phyloP scores from a whole-genome alignment of 2,113 vertebrate genomes.

The Cynocephalus volans region DNA sequence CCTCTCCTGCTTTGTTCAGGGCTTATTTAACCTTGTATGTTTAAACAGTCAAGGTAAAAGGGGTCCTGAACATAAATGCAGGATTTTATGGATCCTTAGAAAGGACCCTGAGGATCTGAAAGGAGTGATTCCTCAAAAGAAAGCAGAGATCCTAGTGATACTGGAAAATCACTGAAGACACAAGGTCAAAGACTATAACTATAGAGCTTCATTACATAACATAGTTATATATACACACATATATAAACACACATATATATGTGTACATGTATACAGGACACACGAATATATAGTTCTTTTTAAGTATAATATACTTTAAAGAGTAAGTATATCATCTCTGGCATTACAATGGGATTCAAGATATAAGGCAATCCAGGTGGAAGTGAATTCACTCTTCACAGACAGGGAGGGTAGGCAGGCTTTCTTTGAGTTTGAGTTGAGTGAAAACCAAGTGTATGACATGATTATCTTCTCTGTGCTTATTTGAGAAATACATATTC shows the following conservation, averaged over 20 bases:
- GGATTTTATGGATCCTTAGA: background rate
- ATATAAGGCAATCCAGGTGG: background rate
- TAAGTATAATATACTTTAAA: background rate
- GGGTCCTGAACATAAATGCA: background rate
- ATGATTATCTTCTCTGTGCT: background rate
- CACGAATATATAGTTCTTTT: background rate
- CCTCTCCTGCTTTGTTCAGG: background rate
- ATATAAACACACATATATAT: background rate
- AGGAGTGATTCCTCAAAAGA: background rate
- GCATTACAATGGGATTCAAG: background rate
- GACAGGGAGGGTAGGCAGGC: background rate
- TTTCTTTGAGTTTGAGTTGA: conserved; percentile 22
- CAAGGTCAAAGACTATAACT: background rate
- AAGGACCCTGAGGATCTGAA: background rate
- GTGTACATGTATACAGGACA: rapidly evolving
- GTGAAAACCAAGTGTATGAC: background rate
- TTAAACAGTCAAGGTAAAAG: background rate
- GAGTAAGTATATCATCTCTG: background rate
- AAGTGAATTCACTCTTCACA: background rate
- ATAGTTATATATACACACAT: background rate
- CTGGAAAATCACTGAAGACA: background rate
- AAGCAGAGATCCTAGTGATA: background rate
- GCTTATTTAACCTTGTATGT: background rate
- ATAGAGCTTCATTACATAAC: background rate
- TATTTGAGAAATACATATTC: background rate